Conservation (phyloP, 2,888 invertebrate species). For the Salticus scenicus region DNA sequence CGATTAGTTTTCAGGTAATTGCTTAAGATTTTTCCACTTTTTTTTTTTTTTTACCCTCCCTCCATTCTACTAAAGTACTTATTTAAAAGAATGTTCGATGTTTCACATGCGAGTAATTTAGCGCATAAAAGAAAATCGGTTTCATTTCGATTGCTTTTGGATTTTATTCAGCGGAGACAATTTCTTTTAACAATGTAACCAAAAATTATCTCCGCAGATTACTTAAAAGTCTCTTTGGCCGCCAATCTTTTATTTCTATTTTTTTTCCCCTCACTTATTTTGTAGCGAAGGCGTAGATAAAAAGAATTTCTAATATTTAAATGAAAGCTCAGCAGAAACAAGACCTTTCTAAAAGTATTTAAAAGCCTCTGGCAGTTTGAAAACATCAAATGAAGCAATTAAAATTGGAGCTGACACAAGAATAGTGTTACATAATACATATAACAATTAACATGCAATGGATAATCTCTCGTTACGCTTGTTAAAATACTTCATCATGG, state of each 20-base stretch:
- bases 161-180: neutral
- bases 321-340: too few relatives aligned
- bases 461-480: too few relatives aligned
- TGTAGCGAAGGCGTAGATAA: too few relatives aligned
- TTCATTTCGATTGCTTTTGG: constrained; percentile 4
- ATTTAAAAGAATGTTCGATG: neutral
- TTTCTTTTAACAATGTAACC: constrained; percentile 16
- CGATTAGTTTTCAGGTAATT: constrained; percentile 31
- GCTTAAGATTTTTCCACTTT: neutral
- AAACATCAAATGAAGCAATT: too few relatives aligned
- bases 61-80: neutral
- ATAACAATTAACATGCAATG: too few relatives aligned
- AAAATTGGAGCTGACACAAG: too few relatives aligned
- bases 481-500: too few relatives aligned
- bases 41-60: neutral
- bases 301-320: too few relatives aligned
- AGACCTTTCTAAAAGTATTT: too few relatives aligned
- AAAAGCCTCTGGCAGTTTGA: too few relatives aligned
- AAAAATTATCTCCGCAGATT: constrained; percentile 10
- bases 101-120: constrained; percentile 14
- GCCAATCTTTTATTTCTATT: neutral
- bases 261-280: too few relatives aligned
- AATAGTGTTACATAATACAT: too few relatives aligned
- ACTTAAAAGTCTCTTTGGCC: neutral
- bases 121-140: neutral